Base-by-base conservation (phyloP, 2,888 invertebrate genomes). In the Malachius bipustulatus region DNA sequence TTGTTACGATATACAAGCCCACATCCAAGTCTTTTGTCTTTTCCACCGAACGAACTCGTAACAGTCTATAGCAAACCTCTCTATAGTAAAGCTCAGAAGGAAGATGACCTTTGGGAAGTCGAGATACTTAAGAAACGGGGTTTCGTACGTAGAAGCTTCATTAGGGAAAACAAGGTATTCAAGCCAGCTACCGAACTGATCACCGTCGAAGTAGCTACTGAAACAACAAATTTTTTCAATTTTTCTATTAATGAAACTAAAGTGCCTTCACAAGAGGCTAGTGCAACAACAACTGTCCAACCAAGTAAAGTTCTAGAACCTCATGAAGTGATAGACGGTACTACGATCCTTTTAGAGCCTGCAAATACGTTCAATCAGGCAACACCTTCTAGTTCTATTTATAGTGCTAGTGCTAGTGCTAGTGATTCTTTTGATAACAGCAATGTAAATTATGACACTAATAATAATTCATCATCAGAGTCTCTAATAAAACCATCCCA, bases 41-140 rank as follows among this genome's bases (percentile, higher is more conserved):
- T 77, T 58, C 62, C 57, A 13, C 54, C 52, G 3, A 75, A 77
- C 51, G 51, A 61, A 4, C 62, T 71, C 1, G 73, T 78, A 6
- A 64, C 60, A 30, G 67, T 85, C 42, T 76, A 64, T 50, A 82
- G 82, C 57, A 84, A 83, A 62, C 71, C 75, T 47, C n/a, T n/a
- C n/a, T n/a, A n/a, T n/a, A n/a, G n/a, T n/a, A n/a, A n/a, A n/a
- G 77, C 77, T 51, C 82, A 77, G 32, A 62, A 62, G 14, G 64
- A 71, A 40, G 37, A 50, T 13, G 71, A 74, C 41, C 56, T 75
- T 32, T 83, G 82, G 81, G 82, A 75, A 43, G 77, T 71, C 29
- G 73, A 71, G 61, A 74, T 82, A 30, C 64, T 71, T 43, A 80
- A 77, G 16, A 70, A 71, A 51, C 58, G 71, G 38, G 85, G 85